These are phyloP conservation scores for Neomonachus schauinslandi DNA, from an alignment of 2,113 vertebrate genomes.

Conservation along the genomic window DNA sequence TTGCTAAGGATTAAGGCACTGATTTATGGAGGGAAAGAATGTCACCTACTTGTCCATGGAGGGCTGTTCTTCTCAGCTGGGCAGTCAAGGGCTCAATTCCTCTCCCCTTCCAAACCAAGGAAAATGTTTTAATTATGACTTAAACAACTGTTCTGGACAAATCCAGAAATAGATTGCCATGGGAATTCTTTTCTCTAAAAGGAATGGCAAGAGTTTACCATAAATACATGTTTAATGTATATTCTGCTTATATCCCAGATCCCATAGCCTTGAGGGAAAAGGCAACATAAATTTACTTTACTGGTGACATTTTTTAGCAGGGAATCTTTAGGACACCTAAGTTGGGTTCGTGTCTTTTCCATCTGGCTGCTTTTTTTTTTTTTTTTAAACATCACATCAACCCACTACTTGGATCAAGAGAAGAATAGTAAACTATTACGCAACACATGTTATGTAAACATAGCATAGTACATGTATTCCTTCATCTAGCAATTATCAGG, in stretches of 20 bases:
- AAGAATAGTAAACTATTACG: not conserved
- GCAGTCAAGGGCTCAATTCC: constrained; percentile 26
- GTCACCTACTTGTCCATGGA: constrained; percentile 73
- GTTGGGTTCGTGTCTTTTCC: not conserved
- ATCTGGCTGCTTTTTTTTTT: not conserved
- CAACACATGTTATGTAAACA: not conserved
- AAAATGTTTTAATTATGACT: constrained; percentile 60
- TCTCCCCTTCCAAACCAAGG: constrained; percentile 45
- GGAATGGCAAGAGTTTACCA: constrained; percentile 2
- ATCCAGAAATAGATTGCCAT: constrained; percentile 28
- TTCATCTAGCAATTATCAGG: not conserved
- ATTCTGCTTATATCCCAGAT: not conserved
- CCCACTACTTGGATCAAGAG: not conserved
- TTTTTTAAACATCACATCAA: not conserved
- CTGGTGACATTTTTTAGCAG: not conserved
- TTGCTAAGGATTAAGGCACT: constrained; percentile 81
- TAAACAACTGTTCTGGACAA: constrained; percentile 10
- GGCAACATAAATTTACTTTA: not conserved
- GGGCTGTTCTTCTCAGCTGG: constrained; percentile 58
- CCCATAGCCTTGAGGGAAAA: not conserved
- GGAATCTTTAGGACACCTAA: not conserved
- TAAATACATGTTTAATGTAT: not conserved
- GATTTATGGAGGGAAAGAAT: constrained; percentile 80
- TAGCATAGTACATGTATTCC: not conserved
- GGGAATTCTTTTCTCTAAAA: not conserved